These are phyloP conservation scores for Nasonia vitripennis DNA, from an alignment of 1,140 invertebrate species.

Conservation along the genomic window DNA sequence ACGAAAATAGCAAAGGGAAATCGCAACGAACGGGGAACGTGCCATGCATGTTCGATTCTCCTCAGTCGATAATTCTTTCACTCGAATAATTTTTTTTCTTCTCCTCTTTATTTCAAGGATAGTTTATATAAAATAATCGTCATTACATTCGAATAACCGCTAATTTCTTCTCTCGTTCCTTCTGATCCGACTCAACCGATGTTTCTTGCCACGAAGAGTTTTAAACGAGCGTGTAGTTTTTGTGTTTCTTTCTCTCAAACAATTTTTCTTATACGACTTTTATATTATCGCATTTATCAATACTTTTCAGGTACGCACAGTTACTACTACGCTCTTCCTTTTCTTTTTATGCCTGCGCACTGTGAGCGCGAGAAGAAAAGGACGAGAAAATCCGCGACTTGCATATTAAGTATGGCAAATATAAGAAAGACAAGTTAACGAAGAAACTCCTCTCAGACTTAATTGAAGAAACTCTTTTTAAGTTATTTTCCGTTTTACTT, in stretches of 20 bases:
- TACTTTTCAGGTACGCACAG: slow-evolving; percentile 54
- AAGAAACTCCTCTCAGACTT: slow-evolving; percentile 42
- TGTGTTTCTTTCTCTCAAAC: slow-evolving; percentile 17
- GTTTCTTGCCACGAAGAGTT: slow-evolving; percentile 43
- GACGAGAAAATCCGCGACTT: slow-evolving; percentile 52
- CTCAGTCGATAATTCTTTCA: slow-evolving; percentile 34
- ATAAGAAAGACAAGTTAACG: slow-evolving; percentile 44
- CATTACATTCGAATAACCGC: slow-evolving; percentile 50
- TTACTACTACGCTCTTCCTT: slow-evolving; percentile 53
- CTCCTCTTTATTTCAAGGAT: slow-evolving; percentile 48
- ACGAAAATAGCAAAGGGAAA: slow-evolving; percentile 41
- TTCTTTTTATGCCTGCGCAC: slow-evolving; percentile 42
- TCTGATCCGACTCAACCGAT: slow-evolving; percentile 42
- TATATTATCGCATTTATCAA: slow-evolving; percentile 41
- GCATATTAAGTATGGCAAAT: slow-evolving; percentile 48
- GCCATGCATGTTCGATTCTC: slow-evolving; percentile 40
- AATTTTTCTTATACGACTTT: slow-evolving; percentile 35
- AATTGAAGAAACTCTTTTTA: slow-evolving; percentile 41
- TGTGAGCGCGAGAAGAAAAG: slow-evolving; percentile 43
- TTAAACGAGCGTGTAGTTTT: slow-evolving; percentile 37
- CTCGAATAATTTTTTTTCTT: slow-evolving; percentile 26
- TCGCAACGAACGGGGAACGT: slow-evolving; percentile 11
- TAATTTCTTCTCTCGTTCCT: slow-evolving; percentile 46
- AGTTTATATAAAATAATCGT: slow-evolving; percentile 49
- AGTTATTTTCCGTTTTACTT: slow-evolving; percentile 35